A percentile compares a stretch with the other conserved stretches of the same genome.
phyloP scores from a whole-genome alignment of 2,113 vertebrate species.

The Strix uralensis region DNA sequence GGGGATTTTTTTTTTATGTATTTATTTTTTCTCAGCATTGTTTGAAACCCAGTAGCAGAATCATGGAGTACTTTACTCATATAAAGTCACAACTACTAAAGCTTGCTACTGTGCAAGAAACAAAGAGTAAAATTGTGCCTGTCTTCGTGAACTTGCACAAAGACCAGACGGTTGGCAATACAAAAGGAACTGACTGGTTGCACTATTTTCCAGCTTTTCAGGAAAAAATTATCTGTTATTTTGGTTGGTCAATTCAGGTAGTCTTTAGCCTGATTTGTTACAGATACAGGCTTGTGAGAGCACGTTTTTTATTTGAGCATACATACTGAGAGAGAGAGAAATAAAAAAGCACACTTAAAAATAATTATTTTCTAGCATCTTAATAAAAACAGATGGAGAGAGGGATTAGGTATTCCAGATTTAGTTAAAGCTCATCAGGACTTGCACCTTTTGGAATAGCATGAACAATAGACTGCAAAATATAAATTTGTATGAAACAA shows the following conservation, averaged over 20 bases:
- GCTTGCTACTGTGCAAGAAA: not conserved
- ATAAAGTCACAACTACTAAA: not conserved
- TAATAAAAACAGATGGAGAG: not conserved
- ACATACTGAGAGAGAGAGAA: not conserved
- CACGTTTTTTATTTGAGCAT: not conserved
- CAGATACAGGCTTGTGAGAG: not conserved
- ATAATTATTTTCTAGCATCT: not conserved
- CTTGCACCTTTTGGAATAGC: not conserved
- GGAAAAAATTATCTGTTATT: not conserved
- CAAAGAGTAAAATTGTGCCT: not conserved
- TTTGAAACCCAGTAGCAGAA: not conserved
- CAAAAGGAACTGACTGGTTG: not conserved
- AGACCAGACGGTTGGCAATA: not conserved
- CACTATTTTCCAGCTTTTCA: not conserved
- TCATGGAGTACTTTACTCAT: not conserved
- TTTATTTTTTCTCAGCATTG: not conserved
- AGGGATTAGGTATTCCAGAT: not conserved
- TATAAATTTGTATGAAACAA: not conserved
- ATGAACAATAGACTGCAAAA: not conserved
- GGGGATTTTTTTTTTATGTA: not conserved
- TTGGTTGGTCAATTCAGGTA: not conserved
- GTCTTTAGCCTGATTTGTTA: not conserved
- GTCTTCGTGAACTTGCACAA: not conserved
- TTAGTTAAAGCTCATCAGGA: not conserved
- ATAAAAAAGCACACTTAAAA: not conserved